Evolutionary conservation across 2,888 invertebrate genomes (phyloP), one percentile per base, ranked within the genome.

Genomic region (Odontocerum albicorne): DNA sequence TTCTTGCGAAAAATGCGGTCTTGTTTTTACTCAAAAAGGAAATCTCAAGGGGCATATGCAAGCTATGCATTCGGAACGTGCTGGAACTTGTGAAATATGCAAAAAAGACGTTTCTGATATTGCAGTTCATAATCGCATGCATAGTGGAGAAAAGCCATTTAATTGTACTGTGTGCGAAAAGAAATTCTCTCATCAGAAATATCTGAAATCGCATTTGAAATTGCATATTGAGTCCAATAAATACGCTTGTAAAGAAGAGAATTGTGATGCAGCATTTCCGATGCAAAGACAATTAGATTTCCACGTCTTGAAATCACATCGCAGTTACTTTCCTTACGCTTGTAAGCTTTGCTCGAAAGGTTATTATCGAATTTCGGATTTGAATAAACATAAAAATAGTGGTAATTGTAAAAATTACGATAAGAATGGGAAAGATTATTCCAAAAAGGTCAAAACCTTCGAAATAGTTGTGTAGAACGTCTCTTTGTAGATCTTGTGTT

Each of bases 1-100:
- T 49, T 65, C 74, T 12, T 78, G 78, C 61, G 73, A 65, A 49
- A 70, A 70, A 49, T 78, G 78, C 51, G 75, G 77, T 0, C 66
- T 69, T 66, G 72, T 77, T 12, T 82, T 82, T 60, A 73, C 78
- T 4, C 72, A 79, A 62, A 77, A 79, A 46, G 82, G 80, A 2
- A 82, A 81, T 54, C 65, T 83, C 6, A 78, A 73, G 61, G 72
- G 72, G 0, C 83, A 83, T 55, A 77, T 80, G 31, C 70, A 70
- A 58, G 72, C 80, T 22, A 76, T 78, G 43, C 82, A 83, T 53
- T 82, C 82, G 0, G 81, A 81, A 55, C 72, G 73, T 47, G 81
- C 83, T 0, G 82, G 81, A 1, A 68, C 74, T 2, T 83, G 83
- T 62, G 67, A 66, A 1, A 64, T 79, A 3, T 83, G 83, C 62